phyloP scores from a whole-genome alignment of 2,113 vertebrate genomes.

The Nothobranchius furzeri region DNA sequence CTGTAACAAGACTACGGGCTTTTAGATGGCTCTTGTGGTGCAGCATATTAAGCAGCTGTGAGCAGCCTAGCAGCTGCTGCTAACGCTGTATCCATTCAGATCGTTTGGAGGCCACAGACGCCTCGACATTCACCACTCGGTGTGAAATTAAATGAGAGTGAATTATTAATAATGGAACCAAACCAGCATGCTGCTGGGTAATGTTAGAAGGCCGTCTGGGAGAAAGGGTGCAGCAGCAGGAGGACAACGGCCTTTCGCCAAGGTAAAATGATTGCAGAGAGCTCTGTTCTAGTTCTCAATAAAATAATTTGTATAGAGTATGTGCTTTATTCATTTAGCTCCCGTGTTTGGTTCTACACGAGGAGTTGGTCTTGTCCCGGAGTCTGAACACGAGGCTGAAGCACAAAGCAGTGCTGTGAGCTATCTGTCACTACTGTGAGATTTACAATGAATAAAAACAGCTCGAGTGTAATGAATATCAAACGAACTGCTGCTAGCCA shows the following conservation, averaged over 20 bases:
- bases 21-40: neutral
- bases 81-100: slow-evolving; percentile 24
- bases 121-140: slow-evolving; percentile 38
- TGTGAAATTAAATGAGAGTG: slow-evolving; percentile 69
- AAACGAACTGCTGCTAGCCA: too few species aligned
- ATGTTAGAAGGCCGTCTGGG: slow-evolving; percentile 47
- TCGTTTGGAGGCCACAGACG: slow-evolving; percentile 23
- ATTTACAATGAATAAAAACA: neutral
- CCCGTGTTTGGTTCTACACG: too few species aligned
- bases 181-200: slow-evolving; percentile 55
- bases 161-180: slow-evolving; percentile 80
- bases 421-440: neutral
- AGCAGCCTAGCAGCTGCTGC: slow-evolving; percentile 4
- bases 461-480: neutral
- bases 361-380: neutral
- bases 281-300: too few species aligned
- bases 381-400: too few species aligned
- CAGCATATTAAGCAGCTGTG: slow-evolving; percentile 19
- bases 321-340: too few species aligned
- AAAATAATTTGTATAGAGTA: too few species aligned
- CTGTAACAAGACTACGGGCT: neutral
- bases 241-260: slow-evolving; percentile 1
- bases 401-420: too few species aligned
- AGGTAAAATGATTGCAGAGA: neutral
- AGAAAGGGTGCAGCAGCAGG: slow-evolving; percentile 1